Base-by-base conservation (phyloP, 64 coral and sea anemone genomes). In the Exaiptasia diaphana region DNA sequence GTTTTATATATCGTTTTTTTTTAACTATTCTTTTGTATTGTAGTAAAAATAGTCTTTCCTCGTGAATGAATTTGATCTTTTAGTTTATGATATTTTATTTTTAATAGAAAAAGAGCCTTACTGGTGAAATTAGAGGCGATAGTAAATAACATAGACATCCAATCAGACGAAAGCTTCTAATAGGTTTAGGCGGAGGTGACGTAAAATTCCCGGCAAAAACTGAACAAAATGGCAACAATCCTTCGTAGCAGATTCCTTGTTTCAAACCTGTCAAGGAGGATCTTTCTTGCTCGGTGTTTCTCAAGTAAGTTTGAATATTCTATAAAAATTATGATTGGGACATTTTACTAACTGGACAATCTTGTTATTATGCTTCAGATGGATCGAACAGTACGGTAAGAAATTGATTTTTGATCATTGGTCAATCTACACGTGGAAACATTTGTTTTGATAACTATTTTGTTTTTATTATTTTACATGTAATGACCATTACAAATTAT, bases 201-300 rank as follows among this genome's bases (percentile, higher is more conserved):
- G 4, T 2, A 2, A 17, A 3, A 35, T 29, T 20, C 61, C 28
- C 61, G 61, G 61, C 30, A 65, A 65, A 65, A 65, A 65, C 38
- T 18, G 20, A 65, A 65, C 34, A 65, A 86, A 87, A 87, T 87
- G 84, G 73, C 84, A 87, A 78, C 59, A 68, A 23, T 87, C 67
- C 38, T 12, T 67, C 22, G 58, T 12, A 49, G 69, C 17, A 26
- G 15, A 54, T 25, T 77, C 41, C 38, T 68, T 12, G 11, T 53
- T 46, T 87, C 58, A 30, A 46, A 78, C 48, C 63, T 38, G 46
- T 34, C 0, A 32, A 12, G 44, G 35, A 76, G 73, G 38, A 18
- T 75, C 27, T 28, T 87, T 10, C 20, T 87, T 9, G 37, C 72
- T 26, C 73, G 84, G 1, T 78, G 52, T 15, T 68, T 53, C 39